phyloP scores from a whole-genome alignment of 2,797 vertebrate genomes.

The Megaceryle alcyon region DNA sequence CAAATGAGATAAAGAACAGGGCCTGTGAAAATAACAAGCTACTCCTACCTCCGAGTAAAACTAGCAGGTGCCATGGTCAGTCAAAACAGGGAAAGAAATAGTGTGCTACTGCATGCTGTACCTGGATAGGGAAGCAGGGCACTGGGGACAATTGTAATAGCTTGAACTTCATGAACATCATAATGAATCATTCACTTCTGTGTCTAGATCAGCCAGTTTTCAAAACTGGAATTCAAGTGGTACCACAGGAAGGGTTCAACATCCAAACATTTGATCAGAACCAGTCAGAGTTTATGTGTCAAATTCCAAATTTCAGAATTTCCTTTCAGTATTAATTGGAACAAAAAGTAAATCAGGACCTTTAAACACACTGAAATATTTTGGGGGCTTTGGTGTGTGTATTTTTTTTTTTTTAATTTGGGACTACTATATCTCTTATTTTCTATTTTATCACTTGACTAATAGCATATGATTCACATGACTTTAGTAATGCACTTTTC shows the following conservation, averaged over 20 bases:
- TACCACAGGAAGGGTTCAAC: neutral
- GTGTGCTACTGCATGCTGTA: neutral
- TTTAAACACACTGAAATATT: neutral
- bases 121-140: neutral
- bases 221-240: neutral
- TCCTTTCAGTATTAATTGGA: neutral
- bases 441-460: neutral
- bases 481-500: too few species aligned
- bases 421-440: neutral
- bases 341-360: neutral
- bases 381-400: accelerated
- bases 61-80: neutral
- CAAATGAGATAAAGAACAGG: neutral
- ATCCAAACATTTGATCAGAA: neutral
- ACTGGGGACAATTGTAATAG: neutral
- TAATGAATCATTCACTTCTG: neutral
- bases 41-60: neutral
- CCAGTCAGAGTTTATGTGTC: neutral
- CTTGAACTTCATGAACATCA: neutral
- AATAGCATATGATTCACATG: neutral
- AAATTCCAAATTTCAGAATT: neutral
- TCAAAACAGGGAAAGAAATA: neutral
- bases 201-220: neutral
- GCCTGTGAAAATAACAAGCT: neutral
- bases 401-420: neutral